phyloP scores from a whole-genome alignment of 2,888 invertebrate genomes.

The Erebia aethiops region DNA sequence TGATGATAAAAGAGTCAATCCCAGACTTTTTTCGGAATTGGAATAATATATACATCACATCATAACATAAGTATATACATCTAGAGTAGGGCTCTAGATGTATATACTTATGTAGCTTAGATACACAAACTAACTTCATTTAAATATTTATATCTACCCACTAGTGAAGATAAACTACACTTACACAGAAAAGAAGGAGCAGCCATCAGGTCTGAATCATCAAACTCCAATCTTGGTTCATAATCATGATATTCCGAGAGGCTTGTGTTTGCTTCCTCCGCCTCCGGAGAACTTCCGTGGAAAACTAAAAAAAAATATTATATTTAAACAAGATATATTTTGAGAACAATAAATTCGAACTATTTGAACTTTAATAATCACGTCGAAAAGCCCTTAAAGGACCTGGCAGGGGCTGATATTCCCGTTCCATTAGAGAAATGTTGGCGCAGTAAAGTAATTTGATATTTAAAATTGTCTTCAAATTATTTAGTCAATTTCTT shows the following conservation, averaged over 20 bases:
- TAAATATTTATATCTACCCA: neutral
- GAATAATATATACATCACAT: too few relatives aligned
- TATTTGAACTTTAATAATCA: constrained; percentile 43
- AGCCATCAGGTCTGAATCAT: constrained; percentile 94
- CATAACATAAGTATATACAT: too few relatives aligned
- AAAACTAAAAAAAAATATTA: constrained; percentile 50
- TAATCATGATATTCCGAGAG: constrained; percentile 96
- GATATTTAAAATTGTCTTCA: neutral
- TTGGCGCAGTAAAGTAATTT: neutral
- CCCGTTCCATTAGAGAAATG: constrained; percentile 59
- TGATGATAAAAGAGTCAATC: too few relatives aligned
- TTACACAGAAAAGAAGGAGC: constrained; percentile 50
- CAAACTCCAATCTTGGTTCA: constrained; percentile 97
- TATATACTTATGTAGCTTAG: too few relatives aligned
- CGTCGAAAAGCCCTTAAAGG: constrained; percentile 77
- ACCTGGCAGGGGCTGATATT: constrained; percentile 70
- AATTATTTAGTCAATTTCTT: too few relatives aligned
- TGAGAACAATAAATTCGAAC: neutral
- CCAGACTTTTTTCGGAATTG: too few relatives aligned
- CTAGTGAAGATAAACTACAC: neutral
- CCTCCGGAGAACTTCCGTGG: constrained; percentile 67
- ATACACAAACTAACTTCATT: too few relatives aligned
- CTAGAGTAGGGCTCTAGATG: too few relatives aligned
- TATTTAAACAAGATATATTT: constrained; percentile 5
- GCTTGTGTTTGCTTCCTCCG: constrained; percentile 92